A percentile compares a stretch with the other conserved stretches of the same genome.
phyloP scores from a whole-genome alignment of 1,140 invertebrate species.

The Sycobia sp. region DNA sequence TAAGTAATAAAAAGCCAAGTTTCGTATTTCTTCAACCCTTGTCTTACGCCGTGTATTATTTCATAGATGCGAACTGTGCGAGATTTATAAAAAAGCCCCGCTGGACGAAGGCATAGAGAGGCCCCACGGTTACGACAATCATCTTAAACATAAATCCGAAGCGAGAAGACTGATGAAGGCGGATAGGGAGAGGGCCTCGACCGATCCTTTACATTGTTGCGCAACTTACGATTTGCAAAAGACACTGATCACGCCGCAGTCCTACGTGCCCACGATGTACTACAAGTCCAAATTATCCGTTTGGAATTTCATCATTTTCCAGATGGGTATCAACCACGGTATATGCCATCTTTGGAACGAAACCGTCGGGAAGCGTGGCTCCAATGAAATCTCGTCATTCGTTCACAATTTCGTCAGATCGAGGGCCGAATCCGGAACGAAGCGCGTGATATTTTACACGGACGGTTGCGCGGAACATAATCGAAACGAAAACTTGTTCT shows the following conservation, averaged over 20 bases:
- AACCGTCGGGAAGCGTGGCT: constrained; percentile 14
- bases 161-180: not conserved
- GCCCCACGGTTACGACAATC: not conserved
- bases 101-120: not conserved
- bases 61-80: constrained; percentile 13
- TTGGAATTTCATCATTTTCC: constrained; percentile 20
- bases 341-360: constrained; percentile 4
- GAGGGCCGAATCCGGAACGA: not conserved
- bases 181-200: not conserved
- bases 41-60: too few relatives aligned
- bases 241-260: constrained; percentile 6
- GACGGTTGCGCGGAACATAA: constrained; percentile 14
- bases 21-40: too few relatives aligned
- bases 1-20: too few relatives aligned
- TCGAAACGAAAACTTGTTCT: constrained; percentile 2
- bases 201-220: not conserved
- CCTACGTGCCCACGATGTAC: constrained; percentile 11
- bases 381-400: constrained; percentile 14
- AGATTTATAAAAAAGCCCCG: not conserved
- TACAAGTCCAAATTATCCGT: constrained; percentile 18
- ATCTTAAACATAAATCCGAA: not conserved
- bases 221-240: constrained; percentile 25
- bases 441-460: not conserved
- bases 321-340: constrained; percentile 4
- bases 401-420: not conserved